These are phyloP conservation scores for Anodontia alba DNA, from an alignment of 2,888 invertebrate species.

Conservation along the genomic window DNA sequence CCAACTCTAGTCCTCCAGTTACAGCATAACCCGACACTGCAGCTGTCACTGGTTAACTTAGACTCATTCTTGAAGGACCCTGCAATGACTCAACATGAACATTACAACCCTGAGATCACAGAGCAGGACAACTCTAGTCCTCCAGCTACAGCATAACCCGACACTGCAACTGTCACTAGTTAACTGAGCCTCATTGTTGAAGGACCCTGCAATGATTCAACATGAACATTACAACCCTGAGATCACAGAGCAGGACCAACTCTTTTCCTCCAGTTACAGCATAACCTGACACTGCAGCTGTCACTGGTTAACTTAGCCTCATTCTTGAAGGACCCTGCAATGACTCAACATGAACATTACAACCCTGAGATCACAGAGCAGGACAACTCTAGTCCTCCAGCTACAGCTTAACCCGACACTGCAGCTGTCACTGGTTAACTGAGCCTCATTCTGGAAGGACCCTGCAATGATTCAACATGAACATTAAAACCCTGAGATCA, in stretches of 20 bases:
- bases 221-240: conserved; percentile 94
- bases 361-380: conserved; percentile 95
- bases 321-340: no score
- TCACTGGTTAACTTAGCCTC: conserved; percentile 92
- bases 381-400: conserved; percentile 95
- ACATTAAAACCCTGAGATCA: conserved; percentile 94
- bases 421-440: conserved; percentile 97
- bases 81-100: conserved; percentile 59
- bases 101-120: no score
- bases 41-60: conserved; percentile 94
- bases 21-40: conserved; percentile 95
- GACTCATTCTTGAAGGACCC: conserved; percentile 88
- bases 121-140: no score
- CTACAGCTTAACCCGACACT: conserved; percentile 94
- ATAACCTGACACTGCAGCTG: conserved; percentile 95
- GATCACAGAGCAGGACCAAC: conserved; percentile 95
- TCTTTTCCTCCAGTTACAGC: conserved; percentile 96
- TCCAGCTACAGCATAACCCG: no score
- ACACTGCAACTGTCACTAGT: no score
- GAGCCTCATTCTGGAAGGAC: no score
- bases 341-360: no score
- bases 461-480: no score
- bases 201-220: no score
- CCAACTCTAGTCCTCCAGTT: conserved; percentile 95
- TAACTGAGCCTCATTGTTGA: no score